A percentile compares a stretch with the other conserved stretches of the same genome.
Conservation (phyloP, 2,113 vertebrate genomes). For the Rissa tridactyla region DNA sequence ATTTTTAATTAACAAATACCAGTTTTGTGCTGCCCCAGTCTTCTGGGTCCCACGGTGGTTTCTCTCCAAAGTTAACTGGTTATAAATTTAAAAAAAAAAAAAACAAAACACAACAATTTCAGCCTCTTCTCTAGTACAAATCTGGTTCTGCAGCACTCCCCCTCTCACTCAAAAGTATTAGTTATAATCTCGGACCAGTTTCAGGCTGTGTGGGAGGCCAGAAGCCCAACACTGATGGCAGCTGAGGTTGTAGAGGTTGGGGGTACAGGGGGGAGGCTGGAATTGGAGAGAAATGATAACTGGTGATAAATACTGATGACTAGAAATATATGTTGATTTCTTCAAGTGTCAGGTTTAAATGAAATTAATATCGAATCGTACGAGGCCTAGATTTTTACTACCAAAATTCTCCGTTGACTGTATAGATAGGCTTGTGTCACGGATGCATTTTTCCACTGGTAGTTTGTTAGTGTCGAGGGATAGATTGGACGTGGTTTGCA, state of each 20-base stretch:
- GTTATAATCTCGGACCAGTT: not conserved
- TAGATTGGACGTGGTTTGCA: not conserved
- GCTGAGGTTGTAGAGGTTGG: not conserved
- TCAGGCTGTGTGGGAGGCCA: not conserved
- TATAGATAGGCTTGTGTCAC: not conserved
- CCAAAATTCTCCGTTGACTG: not conserved
- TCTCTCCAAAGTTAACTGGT: not conserved
- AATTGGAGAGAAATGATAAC: not conserved
- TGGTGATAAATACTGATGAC: not conserved
- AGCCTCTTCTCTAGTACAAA: not conserved
- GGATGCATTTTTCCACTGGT: not conserved
- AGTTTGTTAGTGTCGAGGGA: not conserved
- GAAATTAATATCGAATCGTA: not conserved
- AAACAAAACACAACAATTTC: not conserved
- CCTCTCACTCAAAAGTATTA: not conserved
- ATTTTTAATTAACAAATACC: not conserved
- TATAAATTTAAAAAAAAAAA: not conserved
- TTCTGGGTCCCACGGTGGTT: not conserved
- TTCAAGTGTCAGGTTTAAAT: not conserved
- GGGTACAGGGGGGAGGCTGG: not conserved
- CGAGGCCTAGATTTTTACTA: not conserved
- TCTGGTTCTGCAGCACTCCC: not conserved
- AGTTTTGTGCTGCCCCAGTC: not conserved
- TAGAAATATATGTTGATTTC: not conserved
- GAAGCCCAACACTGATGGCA: not conserved